Evolutionary conservation across 2,113 vertebrate species (phyloP).

Genomic region (Origma solitaria): DNA sequence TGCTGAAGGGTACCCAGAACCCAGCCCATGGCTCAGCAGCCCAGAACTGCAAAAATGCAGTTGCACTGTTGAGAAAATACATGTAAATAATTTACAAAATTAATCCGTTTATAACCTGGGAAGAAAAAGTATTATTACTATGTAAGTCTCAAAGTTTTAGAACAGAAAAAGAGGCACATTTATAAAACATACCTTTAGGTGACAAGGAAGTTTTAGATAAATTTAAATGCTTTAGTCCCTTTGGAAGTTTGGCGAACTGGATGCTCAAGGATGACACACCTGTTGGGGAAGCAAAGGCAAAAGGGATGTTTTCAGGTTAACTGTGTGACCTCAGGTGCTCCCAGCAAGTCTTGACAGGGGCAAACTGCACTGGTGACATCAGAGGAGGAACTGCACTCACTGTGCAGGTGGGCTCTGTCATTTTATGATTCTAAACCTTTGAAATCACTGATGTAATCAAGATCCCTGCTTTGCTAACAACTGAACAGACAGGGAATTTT

Average conservation of each 20-base stretch:
- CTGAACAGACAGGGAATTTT: background rate
- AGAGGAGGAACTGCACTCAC: background rate
- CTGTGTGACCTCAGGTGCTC: background rate
- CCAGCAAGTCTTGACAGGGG: background rate
- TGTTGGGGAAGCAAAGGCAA: constrained; percentile 24
- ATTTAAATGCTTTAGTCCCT: constrained; percentile 92
- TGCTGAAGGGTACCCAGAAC: background rate
- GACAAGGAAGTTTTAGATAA: constrained; percentile 95
- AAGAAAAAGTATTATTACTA: background rate
- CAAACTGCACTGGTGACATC: background rate
- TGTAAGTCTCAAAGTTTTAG: background rate
- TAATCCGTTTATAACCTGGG: background rate
- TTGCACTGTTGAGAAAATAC: background rate
- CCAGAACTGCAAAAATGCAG: background rate
- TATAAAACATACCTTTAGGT: constrained; percentile 85
- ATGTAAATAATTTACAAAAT: background rate
- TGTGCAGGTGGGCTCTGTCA: background rate
- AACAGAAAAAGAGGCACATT: background rate
- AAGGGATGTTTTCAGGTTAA: background rate
- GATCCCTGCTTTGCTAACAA: background rate
- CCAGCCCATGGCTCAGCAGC: background rate
- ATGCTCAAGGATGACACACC: constrained; percentile 88
- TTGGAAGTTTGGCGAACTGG: constrained; percentile 92
- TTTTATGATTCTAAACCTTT: background rate
- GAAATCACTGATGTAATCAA: background rate